These are phyloP conservation scores for Gallinago paraguaiae DNA, from an alignment of 2,113 vertebrate genomes.

Conservation along the genomic window DNA sequence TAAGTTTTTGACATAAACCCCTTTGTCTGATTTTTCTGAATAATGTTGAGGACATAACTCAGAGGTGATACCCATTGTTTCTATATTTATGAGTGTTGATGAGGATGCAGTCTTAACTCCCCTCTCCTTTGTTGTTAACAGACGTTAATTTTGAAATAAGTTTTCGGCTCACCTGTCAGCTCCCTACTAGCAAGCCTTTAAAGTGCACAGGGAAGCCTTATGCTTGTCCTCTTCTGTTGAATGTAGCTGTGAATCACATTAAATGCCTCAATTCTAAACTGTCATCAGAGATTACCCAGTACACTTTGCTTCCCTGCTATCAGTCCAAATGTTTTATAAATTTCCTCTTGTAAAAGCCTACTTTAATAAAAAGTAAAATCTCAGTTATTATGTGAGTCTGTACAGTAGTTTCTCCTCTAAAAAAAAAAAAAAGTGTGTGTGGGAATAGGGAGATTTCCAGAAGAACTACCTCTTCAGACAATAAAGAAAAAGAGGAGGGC, in stretches of 20 bases:
- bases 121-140: neutral
- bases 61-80: neutral
- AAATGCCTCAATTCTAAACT: neutral
- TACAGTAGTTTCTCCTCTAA: neutral
- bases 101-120: neutral
- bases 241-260: neutral
- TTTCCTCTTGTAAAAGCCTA: neutral
- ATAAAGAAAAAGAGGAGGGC: neutral
- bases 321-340: neutral
- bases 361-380: neutral
- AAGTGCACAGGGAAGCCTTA: neutral
- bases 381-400: neutral
- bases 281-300: neutral
- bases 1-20: neutral
- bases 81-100: neutral
- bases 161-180: neutral
- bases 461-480: neutral
- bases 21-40: neutral
- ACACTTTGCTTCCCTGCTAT: neutral
- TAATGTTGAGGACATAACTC: neutral
- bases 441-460: too few relatives aligned
- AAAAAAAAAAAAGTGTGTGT: too few relatives aligned
- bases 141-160: neutral
- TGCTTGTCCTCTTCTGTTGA: neutral
- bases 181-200: neutral